Base-by-base conservation (phyloP, 2,797 vertebrate species). In the Novumbra hubbsi region DNA sequence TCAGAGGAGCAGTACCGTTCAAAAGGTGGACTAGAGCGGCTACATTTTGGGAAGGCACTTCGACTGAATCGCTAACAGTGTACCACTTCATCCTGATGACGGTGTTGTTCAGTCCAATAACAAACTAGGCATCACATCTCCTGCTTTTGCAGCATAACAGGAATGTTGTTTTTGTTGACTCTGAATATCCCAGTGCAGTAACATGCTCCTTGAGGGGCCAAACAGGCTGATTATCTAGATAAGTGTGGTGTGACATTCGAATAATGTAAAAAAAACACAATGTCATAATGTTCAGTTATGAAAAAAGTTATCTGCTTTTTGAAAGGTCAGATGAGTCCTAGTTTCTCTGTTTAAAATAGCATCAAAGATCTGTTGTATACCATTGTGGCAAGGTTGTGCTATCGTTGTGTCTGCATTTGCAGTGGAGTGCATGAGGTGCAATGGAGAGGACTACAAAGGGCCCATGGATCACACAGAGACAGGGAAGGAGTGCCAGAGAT, bases 401-500 rank as follows among this genome's bases (percentile, higher is more conserved):
- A 28, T 27, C 12, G 60, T 67, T 70, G 67, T 68, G 24, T 72
- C 62, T 62, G 63, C 77, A 38, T 86, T 74, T 74, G 76, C 89
- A 99, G 97, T 96, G 75, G 94, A 96, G 85, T 99, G 98, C 80
- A 92, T 98, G 93, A 93, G 87, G 2, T 99, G 97, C 86, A 98
- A 97, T 71, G 97, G 98, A 45, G 96, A 98, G 88, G 93, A 90
- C 83, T 99, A 99, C 60, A 92, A 85, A 75, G 98, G 97, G 4
- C 95, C 95, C 74, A 91, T 98, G 94, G 97, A 98, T 92, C 95
- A 94, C 80, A 98, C 98, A 0, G 94, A 96, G 84, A 94, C 94
- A 0, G 98, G 97, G 79, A 97, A 95, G 83, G 95, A 95, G 87
- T 99, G 98, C 83, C 97, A 99, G 86, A 94, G 97, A 78, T 99